Evolutionary conservation across 1,140 invertebrate species (phyloP).

Genomic region (Drosophila baimaii): DNA sequence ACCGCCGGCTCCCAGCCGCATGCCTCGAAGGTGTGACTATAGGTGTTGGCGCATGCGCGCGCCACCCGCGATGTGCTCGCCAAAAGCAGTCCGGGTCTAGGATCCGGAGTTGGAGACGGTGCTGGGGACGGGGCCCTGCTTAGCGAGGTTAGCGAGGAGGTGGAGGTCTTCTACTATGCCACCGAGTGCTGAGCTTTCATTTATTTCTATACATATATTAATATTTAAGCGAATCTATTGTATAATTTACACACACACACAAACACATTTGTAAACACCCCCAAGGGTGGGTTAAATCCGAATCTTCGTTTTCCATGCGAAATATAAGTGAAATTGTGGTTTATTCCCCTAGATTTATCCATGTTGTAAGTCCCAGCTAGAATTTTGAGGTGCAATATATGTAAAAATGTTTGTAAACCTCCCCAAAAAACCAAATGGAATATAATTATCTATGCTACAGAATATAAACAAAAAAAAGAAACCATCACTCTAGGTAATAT

Average conservation of each 20-base stretch:
- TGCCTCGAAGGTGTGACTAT: constrained; percentile 84
- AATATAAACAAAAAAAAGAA: no score
- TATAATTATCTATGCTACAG: background rate
- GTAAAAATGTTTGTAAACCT: constrained; percentile 10
- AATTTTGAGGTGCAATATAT: constrained; percentile 11
- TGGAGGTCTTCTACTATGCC: constrained; percentile 80
- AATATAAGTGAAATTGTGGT: background rate
- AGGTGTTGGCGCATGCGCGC: constrained; percentile 81
- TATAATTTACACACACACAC: constrained; percentile 2
- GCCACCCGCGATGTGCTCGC: constrained; percentile 67
- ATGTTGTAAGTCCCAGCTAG: background rate
- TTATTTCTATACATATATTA: background rate
- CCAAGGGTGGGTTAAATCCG: background rate
- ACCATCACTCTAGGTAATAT: constrained; percentile 8
- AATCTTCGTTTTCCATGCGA: background rate
- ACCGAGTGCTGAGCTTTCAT: constrained; percentile 69
- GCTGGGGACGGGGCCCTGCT: constrained; percentile 18
- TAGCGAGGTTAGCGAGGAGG: constrained; percentile 63
- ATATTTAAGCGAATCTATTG: background rate
- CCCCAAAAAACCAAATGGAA: constrained; percentile 7
- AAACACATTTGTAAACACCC: constrained; percentile 8
- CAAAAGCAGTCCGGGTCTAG: constrained; percentile 7
- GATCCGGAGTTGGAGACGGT: background rate
- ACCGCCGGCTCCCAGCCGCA: constrained; percentile 72
- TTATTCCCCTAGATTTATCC: background rate